A percentile compares a stretch with the other conserved stretches of the same genome.
Conservation (phyloP, 2,113 vertebrate genomes). For the Notarius lentiginosus region DNA sequence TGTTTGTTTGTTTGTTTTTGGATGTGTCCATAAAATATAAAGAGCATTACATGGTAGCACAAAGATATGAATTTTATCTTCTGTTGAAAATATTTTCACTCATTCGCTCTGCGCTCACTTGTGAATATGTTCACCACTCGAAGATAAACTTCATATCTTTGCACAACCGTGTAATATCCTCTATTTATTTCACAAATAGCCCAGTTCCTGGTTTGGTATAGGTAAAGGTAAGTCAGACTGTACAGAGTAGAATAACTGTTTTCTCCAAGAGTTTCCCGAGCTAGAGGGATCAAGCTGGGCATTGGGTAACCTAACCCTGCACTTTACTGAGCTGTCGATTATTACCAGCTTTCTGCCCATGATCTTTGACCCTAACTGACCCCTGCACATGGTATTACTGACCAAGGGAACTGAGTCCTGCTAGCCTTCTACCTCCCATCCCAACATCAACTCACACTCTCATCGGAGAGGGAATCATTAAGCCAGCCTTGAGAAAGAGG, state of each 20-base stretch:
- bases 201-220: not conserved
- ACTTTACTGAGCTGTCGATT: conserved; percentile 79
- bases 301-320: conserved; percentile 74
- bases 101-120: no score
- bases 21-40: no score
- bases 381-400: conserved; percentile 74
- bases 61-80: no score
- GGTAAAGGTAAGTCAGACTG: not conserved
- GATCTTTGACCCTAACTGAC: conserved; percentile 73
- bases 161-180: no score
- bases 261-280: not conserved
- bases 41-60: no score
- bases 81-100: no score
- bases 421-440: conserved; percentile 31
- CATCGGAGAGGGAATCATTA: conserved; percentile 56
- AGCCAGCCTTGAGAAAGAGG: conserved; percentile 58
- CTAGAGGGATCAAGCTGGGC: conserved; percentile 49
- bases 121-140: no score
- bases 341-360: conserved; percentile 71
- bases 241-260: not conserved
- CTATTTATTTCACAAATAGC: not conserved
- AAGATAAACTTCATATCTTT: no score
- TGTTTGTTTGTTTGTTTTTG: no score
- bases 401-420: conserved; percentile 29
- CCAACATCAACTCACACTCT: conserved; percentile 42